Conservation (phyloP, 2,888 invertebrate species). For the Bembecia ichneumoniformis region DNA sequence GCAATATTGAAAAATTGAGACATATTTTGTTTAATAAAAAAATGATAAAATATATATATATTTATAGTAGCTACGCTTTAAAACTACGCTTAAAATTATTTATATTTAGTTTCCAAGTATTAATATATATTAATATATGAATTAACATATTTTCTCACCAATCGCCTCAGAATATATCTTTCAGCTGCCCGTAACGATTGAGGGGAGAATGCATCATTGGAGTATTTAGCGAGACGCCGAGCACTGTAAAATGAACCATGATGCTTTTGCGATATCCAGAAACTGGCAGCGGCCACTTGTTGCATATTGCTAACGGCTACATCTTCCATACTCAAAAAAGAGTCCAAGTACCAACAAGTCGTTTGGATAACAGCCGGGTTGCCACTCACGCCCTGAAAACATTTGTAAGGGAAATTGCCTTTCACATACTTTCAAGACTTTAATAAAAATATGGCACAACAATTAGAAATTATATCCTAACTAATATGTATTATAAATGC, state of each 20-base stretch:
- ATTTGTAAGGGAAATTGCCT: too few species aligned
- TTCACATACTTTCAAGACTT: too few species aligned
- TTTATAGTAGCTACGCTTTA: too few species aligned
- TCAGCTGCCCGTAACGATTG: constrained; percentile 30
- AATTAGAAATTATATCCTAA: too few species aligned
- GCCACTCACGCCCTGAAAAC: constrained; percentile 15
- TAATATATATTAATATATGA: too few species aligned
- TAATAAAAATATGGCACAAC: too few species aligned
- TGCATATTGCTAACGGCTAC: constrained; percentile 39
- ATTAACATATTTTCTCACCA: constrained; percentile 13
- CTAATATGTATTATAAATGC: too few species aligned
- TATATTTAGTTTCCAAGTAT: too few species aligned
- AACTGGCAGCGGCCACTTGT: constrained; percentile 44
- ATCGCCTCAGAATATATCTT: constrained; percentile 26
- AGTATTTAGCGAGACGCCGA: constrained; percentile 25
- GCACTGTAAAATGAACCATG: constrained; percentile 29
- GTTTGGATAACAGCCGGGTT: constrained; percentile 43
- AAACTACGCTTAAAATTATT: too few species aligned
- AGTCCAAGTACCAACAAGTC: constrained; percentile 50
- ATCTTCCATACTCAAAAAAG: constrained; percentile 21
- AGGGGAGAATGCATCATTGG: constrained; percentile 31
- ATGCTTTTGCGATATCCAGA: constrained; percentile 52
- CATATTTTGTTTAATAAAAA: too few species aligned
- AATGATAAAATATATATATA: too few species aligned
- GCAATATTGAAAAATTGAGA: too few species aligned